Conservation (phyloP, 2,113 vertebrate species). For the Speoplatyrhinus poulsoni region DNA sequence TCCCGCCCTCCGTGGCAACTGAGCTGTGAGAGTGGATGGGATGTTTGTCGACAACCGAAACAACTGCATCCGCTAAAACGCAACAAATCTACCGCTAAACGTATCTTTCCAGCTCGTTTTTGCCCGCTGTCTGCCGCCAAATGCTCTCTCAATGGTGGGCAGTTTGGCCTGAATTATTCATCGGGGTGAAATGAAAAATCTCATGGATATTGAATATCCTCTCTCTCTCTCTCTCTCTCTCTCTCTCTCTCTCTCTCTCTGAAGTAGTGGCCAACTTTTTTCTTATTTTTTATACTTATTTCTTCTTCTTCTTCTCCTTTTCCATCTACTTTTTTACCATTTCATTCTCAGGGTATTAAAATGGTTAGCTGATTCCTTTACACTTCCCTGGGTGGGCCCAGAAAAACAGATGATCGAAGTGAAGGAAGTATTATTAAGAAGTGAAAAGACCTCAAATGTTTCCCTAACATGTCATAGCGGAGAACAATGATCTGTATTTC, state of each 20-base stretch:
- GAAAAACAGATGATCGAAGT: constrained; percentile 15
- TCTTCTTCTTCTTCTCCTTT: constrained; percentile 4
- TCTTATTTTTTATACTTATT: constrained; percentile 1
- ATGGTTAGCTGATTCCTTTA: constrained; percentile 71
- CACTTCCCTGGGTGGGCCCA: constrained; percentile 35
- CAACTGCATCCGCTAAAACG: constrained; percentile 15
- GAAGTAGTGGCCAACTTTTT: constrained; percentile 71
- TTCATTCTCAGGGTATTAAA: constrained; percentile 62
- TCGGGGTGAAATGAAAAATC: constrained; percentile 76
- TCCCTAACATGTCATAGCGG: not conserved
- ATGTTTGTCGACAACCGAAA: constrained; percentile 46
- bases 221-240: not conserved
- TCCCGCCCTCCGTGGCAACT: constrained; percentile 35
- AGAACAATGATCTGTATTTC: constrained; percentile 23
- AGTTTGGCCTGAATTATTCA: constrained; percentile 81
- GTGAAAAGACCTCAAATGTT: not conserved
- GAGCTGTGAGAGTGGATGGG: constrained; percentile 46
- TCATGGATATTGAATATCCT: constrained; percentile 76
- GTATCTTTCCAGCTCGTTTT: not conserved
- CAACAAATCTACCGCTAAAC: not conserved
- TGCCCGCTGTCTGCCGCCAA: not conserved
- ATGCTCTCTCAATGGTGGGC: constrained; percentile 58
- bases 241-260: constrained; percentile 23
- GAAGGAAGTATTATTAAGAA: not conserved
- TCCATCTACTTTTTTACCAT: constrained; percentile 20